Conservation (phyloP, 2,888 invertebrate species). For the Drosophila anomalata region DNA sequence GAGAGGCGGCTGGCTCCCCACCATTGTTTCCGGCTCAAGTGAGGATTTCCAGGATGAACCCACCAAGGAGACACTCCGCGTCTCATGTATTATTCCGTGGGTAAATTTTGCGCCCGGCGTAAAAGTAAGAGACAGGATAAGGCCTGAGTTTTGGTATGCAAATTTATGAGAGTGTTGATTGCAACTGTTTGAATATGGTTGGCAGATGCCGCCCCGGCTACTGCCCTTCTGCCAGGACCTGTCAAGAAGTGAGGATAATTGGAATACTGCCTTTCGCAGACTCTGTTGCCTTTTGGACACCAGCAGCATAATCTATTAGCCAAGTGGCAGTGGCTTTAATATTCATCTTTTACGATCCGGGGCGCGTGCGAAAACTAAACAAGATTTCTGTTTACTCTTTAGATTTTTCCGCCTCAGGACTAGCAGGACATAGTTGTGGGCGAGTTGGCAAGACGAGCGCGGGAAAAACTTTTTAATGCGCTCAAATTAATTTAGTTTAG, state of each 20-base stretch:
- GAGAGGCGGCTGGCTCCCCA: constrained; percentile 14
- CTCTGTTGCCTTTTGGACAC: constrained; percentile 13
- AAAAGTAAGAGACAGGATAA: constrained; percentile 51
- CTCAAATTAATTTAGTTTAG: constrained; percentile 71
- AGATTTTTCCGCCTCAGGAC: constrained; percentile 20
- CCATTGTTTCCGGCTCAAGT: constrained; percentile 48
- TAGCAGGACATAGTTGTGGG: constrained; percentile 45
- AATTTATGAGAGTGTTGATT: constrained; percentile 76
- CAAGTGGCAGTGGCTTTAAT: constrained; percentile 43
- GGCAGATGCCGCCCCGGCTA: background rate
- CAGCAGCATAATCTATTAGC: constrained; percentile 61
- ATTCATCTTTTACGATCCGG: constrained; percentile 51
- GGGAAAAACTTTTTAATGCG: constrained; percentile 62
- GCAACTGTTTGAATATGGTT: constrained; percentile 54
- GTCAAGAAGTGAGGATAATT: constrained; percentile 40
- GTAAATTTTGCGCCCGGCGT: constrained; percentile 65
- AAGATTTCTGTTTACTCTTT: constrained; percentile 43
- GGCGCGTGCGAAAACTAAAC: constrained; percentile 49
- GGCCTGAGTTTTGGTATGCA: constrained; percentile 63
- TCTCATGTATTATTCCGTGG: constrained; percentile 72
- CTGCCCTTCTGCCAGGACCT: constrained; percentile 7
- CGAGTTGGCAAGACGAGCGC: constrained; percentile 8
- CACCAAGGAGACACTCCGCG: constrained; percentile 8
- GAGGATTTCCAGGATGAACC: constrained; percentile 55
- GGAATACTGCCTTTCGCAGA: constrained; percentile 48